Evolutionary conservation across 23 tunicate genomes (phyloP).

Genomic region (Botrylloides violaceus): DNA sequence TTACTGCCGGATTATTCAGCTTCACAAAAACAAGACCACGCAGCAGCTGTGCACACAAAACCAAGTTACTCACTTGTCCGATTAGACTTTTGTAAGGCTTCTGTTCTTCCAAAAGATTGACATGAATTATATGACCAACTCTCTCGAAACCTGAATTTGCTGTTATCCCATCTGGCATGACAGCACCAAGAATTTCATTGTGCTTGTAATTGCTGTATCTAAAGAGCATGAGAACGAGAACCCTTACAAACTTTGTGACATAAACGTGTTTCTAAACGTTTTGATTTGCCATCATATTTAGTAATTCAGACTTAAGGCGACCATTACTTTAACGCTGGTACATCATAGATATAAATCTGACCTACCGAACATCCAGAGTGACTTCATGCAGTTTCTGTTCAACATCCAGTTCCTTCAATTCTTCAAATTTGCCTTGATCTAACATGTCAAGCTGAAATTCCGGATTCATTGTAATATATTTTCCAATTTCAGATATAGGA

Average conservation of each 20-base stretch:
- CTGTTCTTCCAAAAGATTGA: slow-evolving; percentile 48
- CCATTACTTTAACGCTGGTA: no score
- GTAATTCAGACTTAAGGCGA: no score
- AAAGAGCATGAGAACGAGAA: no score
- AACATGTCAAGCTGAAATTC: background rate
- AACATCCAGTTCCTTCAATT: background rate
- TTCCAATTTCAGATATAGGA: background rate
- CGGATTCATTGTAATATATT: background rate
- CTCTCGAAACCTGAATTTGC: slow-evolving; percentile 29
- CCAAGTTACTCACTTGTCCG: slow-evolving; percentile 45
- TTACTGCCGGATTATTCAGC: no score
- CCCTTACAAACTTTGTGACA: no score
- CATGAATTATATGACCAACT: slow-evolving; percentile 68
- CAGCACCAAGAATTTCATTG: slow-evolving; percentile 23
- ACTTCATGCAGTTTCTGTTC: background rate
- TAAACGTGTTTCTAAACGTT: no score
- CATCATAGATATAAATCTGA: no score
- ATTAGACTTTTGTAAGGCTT: slow-evolving; percentile 56
- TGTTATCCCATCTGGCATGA: slow-evolving; percentile 26
- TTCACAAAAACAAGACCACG: no score
- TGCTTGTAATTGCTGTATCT: slow-evolving; percentile 32
- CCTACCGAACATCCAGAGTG: slow-evolving; percentile 6
- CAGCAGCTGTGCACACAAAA: no score
- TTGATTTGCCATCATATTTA: no score
- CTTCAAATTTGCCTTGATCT: background rate